Evolutionary conservation across 2,113 vertebrate species (phyloP), one percentile per base, ranked within the genome.

Genomic region (Paedocypris sp.): DNA sequence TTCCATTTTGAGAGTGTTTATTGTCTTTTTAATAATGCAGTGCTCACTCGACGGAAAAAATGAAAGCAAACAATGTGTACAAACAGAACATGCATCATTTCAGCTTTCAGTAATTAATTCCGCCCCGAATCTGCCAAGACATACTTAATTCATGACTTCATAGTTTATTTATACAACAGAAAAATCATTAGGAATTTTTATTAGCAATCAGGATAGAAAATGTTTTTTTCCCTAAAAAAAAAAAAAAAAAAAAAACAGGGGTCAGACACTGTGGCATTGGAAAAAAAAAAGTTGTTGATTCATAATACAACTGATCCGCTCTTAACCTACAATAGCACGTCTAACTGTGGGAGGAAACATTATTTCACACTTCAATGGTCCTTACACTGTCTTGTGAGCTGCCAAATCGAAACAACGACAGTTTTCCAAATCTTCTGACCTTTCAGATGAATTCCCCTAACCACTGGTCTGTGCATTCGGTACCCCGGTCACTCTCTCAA

Each of bases 401-500:
- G 74, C 70, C 75, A 81, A 68, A 70, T 57, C 49, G 6, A 47
- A 66, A 73, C 73, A 54, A 72, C 61, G 33, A 63, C 70, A 66
- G 79, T 77, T 76, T 79, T 73, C 67, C 72, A 82, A 80, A 73
- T 66, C 63, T 69, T 50, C 51, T 78, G 79, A 80, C 79, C 79
- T 80, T 79, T 77, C 67, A 13, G 57, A 59, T 63, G 69, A 64
- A 71, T 72, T 74, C 62, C 53, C 63, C 32, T 18, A 46, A 25
- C 13, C 38, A 6, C 6, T 20, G n/a, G 11, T 6, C 10, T 19
- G 35, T 56, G 36, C 6, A 18, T 2, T 22, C 36, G 28, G 36
- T 56, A 23, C 33, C 35, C 25, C 9, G 7, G 15, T 19, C 38
- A 11, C 26, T 41, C 13, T 41, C 20, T 56, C 8, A n/a, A 2